These are phyloP conservation scores for Argyresthia albistria DNA, from an alignment of 2,888 invertebrate genomes.

Conservation along the genomic window DNA sequence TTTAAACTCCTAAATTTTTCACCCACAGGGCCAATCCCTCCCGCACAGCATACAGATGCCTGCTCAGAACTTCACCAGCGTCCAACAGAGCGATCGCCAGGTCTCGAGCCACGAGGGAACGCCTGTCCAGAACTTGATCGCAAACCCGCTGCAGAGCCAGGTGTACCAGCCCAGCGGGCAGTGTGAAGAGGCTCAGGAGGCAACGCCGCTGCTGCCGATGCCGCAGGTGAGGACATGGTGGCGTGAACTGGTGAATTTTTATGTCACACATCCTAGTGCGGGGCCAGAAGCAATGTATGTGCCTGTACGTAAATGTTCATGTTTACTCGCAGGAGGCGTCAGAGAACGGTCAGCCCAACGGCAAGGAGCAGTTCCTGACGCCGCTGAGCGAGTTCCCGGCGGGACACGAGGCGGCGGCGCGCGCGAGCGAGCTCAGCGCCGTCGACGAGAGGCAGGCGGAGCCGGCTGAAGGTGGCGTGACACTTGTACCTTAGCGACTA, in stretches of 20 bases:
- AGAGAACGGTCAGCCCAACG: neutral
- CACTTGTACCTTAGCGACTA: no score
- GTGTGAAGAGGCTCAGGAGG: neutral
- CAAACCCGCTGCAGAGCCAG: constrained; percentile 61
- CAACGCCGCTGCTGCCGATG: constrained; percentile 1
- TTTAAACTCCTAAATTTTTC: no score
- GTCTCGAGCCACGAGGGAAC: constrained; percentile 69
- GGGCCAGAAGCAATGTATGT: no score
- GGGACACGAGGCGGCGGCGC: constrained; percentile 37
- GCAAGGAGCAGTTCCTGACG: constrained; percentile 58
- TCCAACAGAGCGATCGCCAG: constrained; percentile 60
- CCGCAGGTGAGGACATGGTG: constrained; percentile 5
- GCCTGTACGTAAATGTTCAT: neutral
- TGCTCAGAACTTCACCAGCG: constrained; percentile 38
- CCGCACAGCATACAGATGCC: constrained; percentile 49
- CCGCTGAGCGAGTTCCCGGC: constrained; percentile 57
- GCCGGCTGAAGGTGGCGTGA: constrained; percentile 34
- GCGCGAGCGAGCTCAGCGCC: constrained; percentile 48
- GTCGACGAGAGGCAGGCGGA: constrained; percentile 55
- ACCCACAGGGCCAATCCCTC: constrained; percentile 51
- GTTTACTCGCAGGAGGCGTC: neutral
- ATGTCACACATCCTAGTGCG: no score
- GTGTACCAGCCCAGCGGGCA: constrained; percentile 16
- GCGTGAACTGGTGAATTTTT: no score
- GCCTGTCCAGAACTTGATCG: constrained; percentile 57